Percentiles rank a stretch among this genome's conserved stretches.
Conservation (phyloP, 2,113 vertebrate genomes). For the Entelurus aequoreus region DNA sequence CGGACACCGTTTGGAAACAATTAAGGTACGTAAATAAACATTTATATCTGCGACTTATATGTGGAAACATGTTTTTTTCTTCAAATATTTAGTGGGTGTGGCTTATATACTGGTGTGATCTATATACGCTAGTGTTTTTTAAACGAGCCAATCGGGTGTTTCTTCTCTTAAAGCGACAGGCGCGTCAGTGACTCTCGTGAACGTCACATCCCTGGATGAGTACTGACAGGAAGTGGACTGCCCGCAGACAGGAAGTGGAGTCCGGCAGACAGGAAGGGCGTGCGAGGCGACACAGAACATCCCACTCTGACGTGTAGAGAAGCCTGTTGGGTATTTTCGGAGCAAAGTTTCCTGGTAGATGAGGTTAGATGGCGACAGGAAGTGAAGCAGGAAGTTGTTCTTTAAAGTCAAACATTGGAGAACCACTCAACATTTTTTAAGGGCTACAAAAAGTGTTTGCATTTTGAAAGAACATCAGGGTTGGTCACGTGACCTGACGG, state of each 20-base stretch:
- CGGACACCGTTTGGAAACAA: too few relatives aligned
- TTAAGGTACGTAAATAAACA: too few relatives aligned
- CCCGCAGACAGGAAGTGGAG: conserved; percentile 24
- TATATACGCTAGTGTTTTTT: too few relatives aligned
- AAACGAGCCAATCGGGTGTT: too few relatives aligned
- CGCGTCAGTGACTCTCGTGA: too few relatives aligned
- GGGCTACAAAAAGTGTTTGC: conserved; percentile 17
- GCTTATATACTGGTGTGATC: too few relatives aligned
- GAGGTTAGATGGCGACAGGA: conserved; percentile 47
- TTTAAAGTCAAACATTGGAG: conserved; percentile 17
- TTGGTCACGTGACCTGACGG: conserved; percentile 29
- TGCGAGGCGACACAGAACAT: too few relatives aligned
- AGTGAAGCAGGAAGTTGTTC: conserved; percentile 31
- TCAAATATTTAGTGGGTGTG: too few relatives aligned
- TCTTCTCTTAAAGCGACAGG: too few relatives aligned
- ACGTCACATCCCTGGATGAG: background rate
- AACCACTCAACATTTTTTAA: background rate
- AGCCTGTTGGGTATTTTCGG: conserved; percentile 10
- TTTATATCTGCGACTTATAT: too few relatives aligned
- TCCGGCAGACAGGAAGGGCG: conserved; percentile 24
- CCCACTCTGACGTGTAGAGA: background rate
- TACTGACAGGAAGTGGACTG: background rate
- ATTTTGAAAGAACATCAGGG: conserved; percentile 17
- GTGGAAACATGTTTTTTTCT: too few relatives aligned
- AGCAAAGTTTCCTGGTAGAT: conserved; percentile 53